Evolutionary conservation across 2,797 vertebrate genomes (phyloP).

Genomic region (Notolabrus celidotus): DNA sequence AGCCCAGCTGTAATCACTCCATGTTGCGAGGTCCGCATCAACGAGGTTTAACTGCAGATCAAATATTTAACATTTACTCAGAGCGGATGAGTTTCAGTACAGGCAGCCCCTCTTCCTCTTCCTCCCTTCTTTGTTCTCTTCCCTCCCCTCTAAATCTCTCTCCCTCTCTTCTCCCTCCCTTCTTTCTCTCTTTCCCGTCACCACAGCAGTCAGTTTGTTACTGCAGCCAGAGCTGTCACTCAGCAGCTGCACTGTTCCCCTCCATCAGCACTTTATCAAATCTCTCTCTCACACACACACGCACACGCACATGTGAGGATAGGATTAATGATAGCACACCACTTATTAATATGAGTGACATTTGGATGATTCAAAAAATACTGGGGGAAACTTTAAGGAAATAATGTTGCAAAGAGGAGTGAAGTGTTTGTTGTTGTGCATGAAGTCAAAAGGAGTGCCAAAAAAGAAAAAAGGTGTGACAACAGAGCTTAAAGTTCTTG

Average conservation of each 20-base stretch:
- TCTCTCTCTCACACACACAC: not conserved
- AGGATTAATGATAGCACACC: no score
- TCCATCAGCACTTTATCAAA: conserved; percentile 64
- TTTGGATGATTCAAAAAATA: no score
- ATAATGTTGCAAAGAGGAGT: no score
- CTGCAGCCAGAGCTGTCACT: conserved; percentile 41
- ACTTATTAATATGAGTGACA: no score
- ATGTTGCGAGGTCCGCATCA: no score
- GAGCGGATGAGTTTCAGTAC: not conserved
- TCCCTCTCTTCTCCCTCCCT: not conserved
- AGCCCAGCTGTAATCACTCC: no score
- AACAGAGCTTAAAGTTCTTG: no score
- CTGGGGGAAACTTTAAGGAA: no score
- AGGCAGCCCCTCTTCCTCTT: conserved; percentile 24
- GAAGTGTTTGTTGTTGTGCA: no score
- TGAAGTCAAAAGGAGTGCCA: no score
- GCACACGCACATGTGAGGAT: not conserved
- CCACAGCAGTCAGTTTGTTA: conserved; percentile 1
- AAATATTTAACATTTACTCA: not conserved
- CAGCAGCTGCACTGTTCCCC: conserved; percentile 65
- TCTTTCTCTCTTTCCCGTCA: conserved; percentile 10
- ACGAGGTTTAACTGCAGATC: no score
- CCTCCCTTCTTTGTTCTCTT: conserved; percentile 31
- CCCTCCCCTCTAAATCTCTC: not conserved
- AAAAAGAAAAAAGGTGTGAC: no score